Base-by-base conservation (phyloP, 2,888 invertebrate species). In the Stenodema calcarata region DNA sequence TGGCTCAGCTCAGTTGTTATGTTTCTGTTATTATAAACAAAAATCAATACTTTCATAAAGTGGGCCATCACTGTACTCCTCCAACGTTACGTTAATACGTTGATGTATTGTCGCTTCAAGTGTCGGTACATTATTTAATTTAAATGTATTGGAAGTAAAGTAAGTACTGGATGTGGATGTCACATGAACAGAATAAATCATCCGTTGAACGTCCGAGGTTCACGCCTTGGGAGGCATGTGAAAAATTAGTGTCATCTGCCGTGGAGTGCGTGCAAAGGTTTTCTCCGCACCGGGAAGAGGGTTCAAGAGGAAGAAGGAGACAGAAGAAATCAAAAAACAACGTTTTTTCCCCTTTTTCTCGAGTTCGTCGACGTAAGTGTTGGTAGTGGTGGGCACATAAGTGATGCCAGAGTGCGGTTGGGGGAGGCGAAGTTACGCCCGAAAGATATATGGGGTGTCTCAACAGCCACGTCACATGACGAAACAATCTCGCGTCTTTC, bases 171-270 rank as follows among this genome's bases (percentile, higher is more conserved):
- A 54, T 80, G 80, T 80, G 54, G 50, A 80, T 54, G 62, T 69
- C 82, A 62, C 42, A 69, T 73, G 84, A 84, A 84, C 78, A 86
- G 86, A 42, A 42, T 78, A 86, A 86, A 86, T 86, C 78, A 69
- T 86, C 86, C 78, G 86, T 30, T 76, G 78, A 86, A 86, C 78
- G 78, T 78, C 86, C 69, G 27, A 73, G 69, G 69, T 69, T 86
- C 81, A 86, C 86, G 83, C 76, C 54, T 28, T 83, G 62, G 44
- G 41, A 47, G 83, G 50, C 83, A 18, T 35, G 54, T 81, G 87
- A 87, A 87, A 87, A 87, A 87, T 87, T 87, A 84, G 87, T 79
- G 87, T 83, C 87, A 84, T 87, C 87, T 81, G 84, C 42, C 47
- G 73, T 47, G 18, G 80, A 80, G 73, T 75, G 86, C 41, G 80